These are phyloP conservation scores for Epinephelus awoara DNA, from an alignment of 2,797 vertebrate species.

Conservation along the genomic window DNA sequence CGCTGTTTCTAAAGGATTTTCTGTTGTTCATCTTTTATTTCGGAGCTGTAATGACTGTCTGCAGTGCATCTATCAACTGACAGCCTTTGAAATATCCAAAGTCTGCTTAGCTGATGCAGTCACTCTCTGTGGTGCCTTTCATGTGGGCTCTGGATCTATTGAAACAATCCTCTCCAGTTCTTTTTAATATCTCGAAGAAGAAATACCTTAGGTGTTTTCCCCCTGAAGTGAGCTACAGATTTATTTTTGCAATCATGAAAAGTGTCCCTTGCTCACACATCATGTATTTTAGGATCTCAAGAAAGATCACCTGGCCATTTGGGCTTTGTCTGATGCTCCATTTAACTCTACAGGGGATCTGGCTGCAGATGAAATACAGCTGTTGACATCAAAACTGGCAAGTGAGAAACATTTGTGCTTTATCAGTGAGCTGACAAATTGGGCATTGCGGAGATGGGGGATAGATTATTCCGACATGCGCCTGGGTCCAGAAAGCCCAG, in stretches of 20 bases:
- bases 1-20: constrained; percentile 59
- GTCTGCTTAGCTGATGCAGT: constrained; percentile 53
- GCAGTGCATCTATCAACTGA: constrained; percentile 68
- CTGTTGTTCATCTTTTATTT: constrained; percentile 75
- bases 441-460: constrained; percentile 75
- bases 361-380: constrained; percentile 76
- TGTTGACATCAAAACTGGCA: constrained; percentile 72
- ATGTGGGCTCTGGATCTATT: constrained; percentile 56
- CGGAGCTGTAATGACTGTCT: constrained; percentile 70
- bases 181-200: constrained; percentile 47
- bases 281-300: constrained; percentile 28
- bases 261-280: neutral
- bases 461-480: constrained; percentile 74
- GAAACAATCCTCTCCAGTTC: constrained; percentile 45
- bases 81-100: constrained; percentile 73
- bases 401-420: constrained; percentile 76
- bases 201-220: constrained; percentile 23
- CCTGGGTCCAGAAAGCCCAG: constrained; percentile 61
- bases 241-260: constrained; percentile 30
- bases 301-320: constrained; percentile 42
- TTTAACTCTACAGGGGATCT: constrained; percentile 60
- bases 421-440: constrained; percentile 82
- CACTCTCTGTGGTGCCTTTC: constrained; percentile 59
- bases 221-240: constrained; percentile 16
- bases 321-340: constrained; percentile 49